Evolutionary conservation across 2,113 vertebrate species (phyloP).

Genomic region (Cottus gobio): DNA sequence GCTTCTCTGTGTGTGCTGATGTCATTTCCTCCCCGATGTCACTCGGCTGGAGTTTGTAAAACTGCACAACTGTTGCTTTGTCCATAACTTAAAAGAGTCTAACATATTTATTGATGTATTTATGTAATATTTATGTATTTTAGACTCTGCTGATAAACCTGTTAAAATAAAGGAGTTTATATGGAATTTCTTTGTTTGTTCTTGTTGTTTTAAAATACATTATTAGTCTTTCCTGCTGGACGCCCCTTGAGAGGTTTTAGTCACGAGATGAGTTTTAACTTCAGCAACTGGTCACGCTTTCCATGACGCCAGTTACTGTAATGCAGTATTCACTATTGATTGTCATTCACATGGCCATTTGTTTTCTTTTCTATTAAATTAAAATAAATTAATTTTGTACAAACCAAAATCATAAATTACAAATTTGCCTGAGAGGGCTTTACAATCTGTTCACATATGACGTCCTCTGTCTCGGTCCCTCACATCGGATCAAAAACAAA

Average conservation of each 20-base stretch:
- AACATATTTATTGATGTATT: conserved; percentile 63
- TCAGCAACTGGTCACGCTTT: not conserved
- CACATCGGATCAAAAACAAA: no score
- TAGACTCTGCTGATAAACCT: not conserved
- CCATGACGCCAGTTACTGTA: no score
- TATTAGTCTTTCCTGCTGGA: not conserved
- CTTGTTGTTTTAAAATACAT: not conserved
- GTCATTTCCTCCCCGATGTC: not conserved
- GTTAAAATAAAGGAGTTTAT: not conserved
- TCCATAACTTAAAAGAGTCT: not conserved
- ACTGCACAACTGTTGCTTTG: not conserved
- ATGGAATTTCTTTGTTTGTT: not conserved
- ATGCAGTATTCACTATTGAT: not conserved
- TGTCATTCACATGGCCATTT: not conserved
- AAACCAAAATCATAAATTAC: no score
- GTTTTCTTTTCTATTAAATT: no score
- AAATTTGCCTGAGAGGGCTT: no score
- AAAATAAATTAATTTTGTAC: no score
- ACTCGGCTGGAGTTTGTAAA: not conserved
- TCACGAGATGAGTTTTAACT: not conserved
- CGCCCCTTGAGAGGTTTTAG: not conserved
- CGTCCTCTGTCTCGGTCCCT: no score
- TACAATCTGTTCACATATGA: no score
- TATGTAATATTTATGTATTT: conserved; percentile 10
- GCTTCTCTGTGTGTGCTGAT: not conserved